A percentile compares a stretch with the other conserved stretches of the same genome.
Conservation (phyloP, 2,888 invertebrate genomes). For the Aphidius colemani region DNA sequence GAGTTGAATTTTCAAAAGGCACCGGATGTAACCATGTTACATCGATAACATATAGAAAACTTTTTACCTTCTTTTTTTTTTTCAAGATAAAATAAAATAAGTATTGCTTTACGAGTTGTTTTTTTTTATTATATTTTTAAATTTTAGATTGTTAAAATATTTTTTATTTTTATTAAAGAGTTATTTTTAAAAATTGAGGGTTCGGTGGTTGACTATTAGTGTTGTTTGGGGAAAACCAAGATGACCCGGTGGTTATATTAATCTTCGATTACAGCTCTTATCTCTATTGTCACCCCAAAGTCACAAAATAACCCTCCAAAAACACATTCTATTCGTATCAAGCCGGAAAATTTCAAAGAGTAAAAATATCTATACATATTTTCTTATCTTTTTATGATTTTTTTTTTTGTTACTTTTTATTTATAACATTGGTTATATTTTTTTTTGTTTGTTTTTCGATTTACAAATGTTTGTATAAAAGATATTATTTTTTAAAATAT, state of each 20-base stretch:
- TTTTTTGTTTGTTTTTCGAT: background rate
- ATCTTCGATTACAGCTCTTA: slow-evolving; percentile 53
- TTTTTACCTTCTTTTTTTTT: background rate
- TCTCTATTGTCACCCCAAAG: slow-evolving; percentile 35
- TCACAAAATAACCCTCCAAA: background rate
- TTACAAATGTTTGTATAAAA: background rate
- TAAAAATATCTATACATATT: slow-evolving; percentile 3
- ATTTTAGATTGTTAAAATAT: background rate
- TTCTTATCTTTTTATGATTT: background rate
- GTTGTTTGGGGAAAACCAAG: background rate
- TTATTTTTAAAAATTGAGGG: no score
- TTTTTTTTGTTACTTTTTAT: background rate
- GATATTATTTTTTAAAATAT: no score
- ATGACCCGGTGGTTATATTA: slow-evolving; percentile 43
- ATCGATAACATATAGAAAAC: slow-evolving; percentile 18
- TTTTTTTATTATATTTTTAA: no score
- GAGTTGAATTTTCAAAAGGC: slow-evolving; percentile 5
- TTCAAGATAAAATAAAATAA: no score
- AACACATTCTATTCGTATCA: slow-evolving; percentile 4
- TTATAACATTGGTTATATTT: no score
- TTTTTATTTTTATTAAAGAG: no score
- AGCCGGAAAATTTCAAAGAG: slow-evolving; percentile 17
- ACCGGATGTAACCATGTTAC: slow-evolving; percentile 13
- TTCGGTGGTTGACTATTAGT: background rate
- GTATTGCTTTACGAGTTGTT: no score